Conservation (phyloP, 2,888 invertebrate species). For the Scaptomyza tumidula region DNA sequence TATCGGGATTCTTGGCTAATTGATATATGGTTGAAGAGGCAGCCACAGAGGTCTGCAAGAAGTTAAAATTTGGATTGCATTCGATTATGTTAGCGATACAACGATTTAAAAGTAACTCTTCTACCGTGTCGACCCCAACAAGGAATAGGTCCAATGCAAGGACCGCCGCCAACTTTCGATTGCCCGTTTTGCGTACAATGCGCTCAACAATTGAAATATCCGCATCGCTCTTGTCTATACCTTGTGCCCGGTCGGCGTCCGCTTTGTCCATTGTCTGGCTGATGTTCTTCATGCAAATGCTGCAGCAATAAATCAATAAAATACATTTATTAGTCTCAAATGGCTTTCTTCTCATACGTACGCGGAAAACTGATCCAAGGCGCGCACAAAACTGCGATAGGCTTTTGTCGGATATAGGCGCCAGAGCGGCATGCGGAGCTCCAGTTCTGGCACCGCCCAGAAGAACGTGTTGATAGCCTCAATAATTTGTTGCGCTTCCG, state of each 20-base stretch:
- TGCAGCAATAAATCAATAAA: slow-evolving; percentile 64
- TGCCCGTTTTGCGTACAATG: slow-evolving; percentile 86
- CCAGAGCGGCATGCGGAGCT: slow-evolving; percentile 91
- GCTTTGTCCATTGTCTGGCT: slow-evolving; percentile 86
- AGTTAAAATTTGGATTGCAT: not conserved
- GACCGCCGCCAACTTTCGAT: slow-evolving; percentile 88
- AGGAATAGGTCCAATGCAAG: slow-evolving; percentile 91
- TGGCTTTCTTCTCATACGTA: slow-evolving; percentile 81
- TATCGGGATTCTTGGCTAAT: slow-evolving; percentile 89
- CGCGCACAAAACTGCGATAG: slow-evolving; percentile 89
- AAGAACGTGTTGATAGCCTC: slow-evolving; percentile 91
- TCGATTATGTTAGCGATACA: not conserved
- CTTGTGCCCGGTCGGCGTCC: slow-evolving; percentile 64
- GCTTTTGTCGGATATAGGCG: slow-evolving; percentile 89
- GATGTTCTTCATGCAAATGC: slow-evolving; percentile 87
- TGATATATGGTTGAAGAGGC: slow-evolving; percentile 91
- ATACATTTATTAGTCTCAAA: not conserved
- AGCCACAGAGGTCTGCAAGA: slow-evolving; percentile 88
- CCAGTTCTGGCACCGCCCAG: slow-evolving; percentile 90
- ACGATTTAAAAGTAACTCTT: not conserved
- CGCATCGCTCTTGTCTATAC: slow-evolving; percentile 81
- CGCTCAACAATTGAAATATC: slow-evolving; percentile 87
- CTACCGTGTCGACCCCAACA: slow-evolving; percentile 92
- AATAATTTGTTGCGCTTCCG: slow-evolving; percentile 91
- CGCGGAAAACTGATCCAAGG: slow-evolving; percentile 90